Evolutionary conservation across 2,113 vertebrate genomes (phyloP), one percentile per base, ranked within the genome.

Genomic region (Phaethon lepturus): DNA sequence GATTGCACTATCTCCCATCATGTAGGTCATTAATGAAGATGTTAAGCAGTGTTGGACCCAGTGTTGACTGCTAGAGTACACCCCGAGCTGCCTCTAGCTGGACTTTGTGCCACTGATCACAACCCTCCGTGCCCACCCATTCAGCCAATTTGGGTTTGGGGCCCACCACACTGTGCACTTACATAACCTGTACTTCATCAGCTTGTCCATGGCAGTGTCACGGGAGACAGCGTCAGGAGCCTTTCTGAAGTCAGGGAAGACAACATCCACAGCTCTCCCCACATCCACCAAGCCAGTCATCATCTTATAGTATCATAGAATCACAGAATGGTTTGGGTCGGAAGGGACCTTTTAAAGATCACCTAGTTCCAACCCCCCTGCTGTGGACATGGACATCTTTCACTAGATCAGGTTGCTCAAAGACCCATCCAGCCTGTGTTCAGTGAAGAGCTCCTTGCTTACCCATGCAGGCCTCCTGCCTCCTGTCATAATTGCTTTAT

Each of bases 101-200:
- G 42, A 26, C 42, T 20, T 13, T 17, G 49, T 2, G 4, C 44
- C 4, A 2, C 40, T 26, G 60, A 33, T 60, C 47, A 31, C 62
- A 64, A 0, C 52, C 22, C 11, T 22, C 7, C 44, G 44, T 33
- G 38, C 66, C 52, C 11, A 11, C 64, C 45, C 0, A 0, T 62
- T 84, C 42, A 45, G 29, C 45, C 62, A 7, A 15, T 26, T 60
- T 31, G 47, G 67, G 52, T 26, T 60, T 31, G 47, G 67, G 52
- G 58, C 35, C 35, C 14, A 18, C 5, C 17, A 82, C 64, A 10
- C 33, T 23, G 38, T 25, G 11, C 33, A 4, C 20, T 29, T 47
- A 2, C 0, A 1, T 1, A 0, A 33, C 23, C 29, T 60, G 22
- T 31, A 11, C 53, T 66, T 47, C 35, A 19, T 49, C 64, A 42